Evolutionary conservation across 2,888 invertebrate species (phyloP).

Genomic region (Drosophila kuntzei): DNA sequence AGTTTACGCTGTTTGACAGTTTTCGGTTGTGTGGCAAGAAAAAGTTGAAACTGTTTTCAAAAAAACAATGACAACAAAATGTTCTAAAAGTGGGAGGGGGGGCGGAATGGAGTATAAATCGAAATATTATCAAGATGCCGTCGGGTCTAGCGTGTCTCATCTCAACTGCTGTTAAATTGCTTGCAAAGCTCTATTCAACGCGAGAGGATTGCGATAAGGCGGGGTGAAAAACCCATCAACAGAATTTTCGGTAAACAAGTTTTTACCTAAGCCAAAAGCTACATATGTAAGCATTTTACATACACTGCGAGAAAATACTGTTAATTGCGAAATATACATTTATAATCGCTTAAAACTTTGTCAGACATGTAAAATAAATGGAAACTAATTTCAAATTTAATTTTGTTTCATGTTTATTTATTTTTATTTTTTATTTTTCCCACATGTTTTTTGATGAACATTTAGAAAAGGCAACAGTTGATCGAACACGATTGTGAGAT

Average conservation of each 20-base stretch:
- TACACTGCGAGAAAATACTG: constrained; percentile 14
- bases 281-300: constrained; percentile 23
- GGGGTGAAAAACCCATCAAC: constrained; percentile 20
- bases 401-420: no score
- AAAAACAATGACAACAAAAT: constrained; percentile 53
- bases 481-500: background rate
- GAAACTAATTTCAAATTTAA: no score
- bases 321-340: background rate
- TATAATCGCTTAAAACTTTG: no score
- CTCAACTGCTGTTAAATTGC: constrained; percentile 48
- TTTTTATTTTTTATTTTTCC: no score
- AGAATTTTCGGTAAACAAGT: constrained; percentile 67
- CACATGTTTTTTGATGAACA: no score
- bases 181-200: constrained; percentile 29
- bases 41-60: constrained; percentile 58
- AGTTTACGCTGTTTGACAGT: constrained; percentile 78
- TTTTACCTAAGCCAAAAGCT: constrained; percentile 45
- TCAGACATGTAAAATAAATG: background rate
- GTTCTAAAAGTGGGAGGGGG: background rate
- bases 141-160: constrained; percentile 59
- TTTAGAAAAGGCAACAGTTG: no score
- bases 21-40: constrained; percentile 50
- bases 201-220: background rate
- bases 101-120: constrained; percentile 63
- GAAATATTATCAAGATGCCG: constrained; percentile 81